Evolutionary conservation across 2,797 vertebrate genomes (phyloP), one percentile per base, ranked within the genome.

Genomic region (Cheirogaleus major): DNA sequence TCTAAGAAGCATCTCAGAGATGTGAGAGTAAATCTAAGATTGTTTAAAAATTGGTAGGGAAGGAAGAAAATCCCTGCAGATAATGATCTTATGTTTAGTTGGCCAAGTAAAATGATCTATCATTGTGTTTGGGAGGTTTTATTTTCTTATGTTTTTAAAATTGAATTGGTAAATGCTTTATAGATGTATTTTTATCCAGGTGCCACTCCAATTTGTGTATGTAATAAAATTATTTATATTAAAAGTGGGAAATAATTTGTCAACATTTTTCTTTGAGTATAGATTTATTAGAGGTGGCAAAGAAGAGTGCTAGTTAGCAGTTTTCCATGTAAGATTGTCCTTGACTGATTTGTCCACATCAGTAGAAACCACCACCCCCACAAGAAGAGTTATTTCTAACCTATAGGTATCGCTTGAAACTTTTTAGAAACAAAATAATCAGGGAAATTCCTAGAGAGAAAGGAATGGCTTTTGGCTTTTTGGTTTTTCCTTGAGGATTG

Each of bases 151-250:
- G 59, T 97, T 97, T 97, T 95, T 87, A 69, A 96, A 97, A 88
- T 61, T 82, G 52, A 96, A 95, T 80, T 91, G 95, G 89, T 67
- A 75, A 97, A 96, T 98, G 97, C 97, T 98, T 96, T 98, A 97
- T 95, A 96, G 94, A 97, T 35, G 48, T 98, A 95, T 97, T 98
- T 98, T 98, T 97, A 98, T 97, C 98, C 97, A 98, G 96, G 95
- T 98, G 98, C 98, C 98, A 98, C 98, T 99, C 98, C 98, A 97
- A 96, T 94, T 95, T 97, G 18, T 98, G 95, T 98, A 96, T 98
- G 97, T 98, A 97, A 98, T 98, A 97, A 95, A 97, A 90, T 98
- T 98, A 98, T 98, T 99, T 98, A 98, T 98, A 98, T 98, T 97
- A 98, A 92, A 85, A 98, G 82, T 95, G 85, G 95, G 95, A 93